Evolutionary conservation across 2,113 vertebrate species (phyloP), one percentile per base, ranked within the genome.

Genomic region (Nannobrachium achirus): DNA sequence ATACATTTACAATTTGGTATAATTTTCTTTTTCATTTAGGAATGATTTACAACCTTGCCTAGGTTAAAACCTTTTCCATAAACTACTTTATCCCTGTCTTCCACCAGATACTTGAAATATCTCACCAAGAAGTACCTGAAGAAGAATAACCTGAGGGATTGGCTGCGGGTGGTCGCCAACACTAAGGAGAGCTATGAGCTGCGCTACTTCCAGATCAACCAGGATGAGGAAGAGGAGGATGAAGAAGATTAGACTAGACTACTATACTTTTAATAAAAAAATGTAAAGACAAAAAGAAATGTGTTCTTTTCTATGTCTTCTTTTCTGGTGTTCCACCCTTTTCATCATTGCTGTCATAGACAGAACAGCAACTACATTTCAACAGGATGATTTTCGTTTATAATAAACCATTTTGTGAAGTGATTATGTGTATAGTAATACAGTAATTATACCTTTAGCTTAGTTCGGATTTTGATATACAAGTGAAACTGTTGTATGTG

Each of bases 201-300:
- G 56, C 95, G 96, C 57, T 98, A 98, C 93, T 98, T 98, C 96
- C 96, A 98, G 94, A 98, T 98, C 84, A 98, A 98, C 87, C 96
- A 98, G 86, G 96, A 98, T 0, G 96, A 98, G 59, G 94, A 95
- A 7, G 96, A 97, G 75, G 96, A 98, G 64, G 96, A 98, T 6
- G 97, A 99, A 0, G 97, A 98, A 75, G 97, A 98, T 93, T 98
- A 93, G 95, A 78, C 51, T 39, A 51, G 42, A 14, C 58, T 52
- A 46, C 49, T 4, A 33, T 4, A 33, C 40, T 89, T 87, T 88
- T 78, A 87, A 92, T 92, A 93, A 93, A 91, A 80, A 25, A 77
- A 33, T 33, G 6, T 33, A 2, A 66, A 85, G 83, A 69, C 62
- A 42, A 18, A 0, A 4, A 1, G 25, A 20, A 53, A 8, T 6